These are phyloP conservation scores for Rhodinocichla rosea DNA, from an alignment of 2,113 vertebrate genomes.

Conservation along the genomic window DNA sequence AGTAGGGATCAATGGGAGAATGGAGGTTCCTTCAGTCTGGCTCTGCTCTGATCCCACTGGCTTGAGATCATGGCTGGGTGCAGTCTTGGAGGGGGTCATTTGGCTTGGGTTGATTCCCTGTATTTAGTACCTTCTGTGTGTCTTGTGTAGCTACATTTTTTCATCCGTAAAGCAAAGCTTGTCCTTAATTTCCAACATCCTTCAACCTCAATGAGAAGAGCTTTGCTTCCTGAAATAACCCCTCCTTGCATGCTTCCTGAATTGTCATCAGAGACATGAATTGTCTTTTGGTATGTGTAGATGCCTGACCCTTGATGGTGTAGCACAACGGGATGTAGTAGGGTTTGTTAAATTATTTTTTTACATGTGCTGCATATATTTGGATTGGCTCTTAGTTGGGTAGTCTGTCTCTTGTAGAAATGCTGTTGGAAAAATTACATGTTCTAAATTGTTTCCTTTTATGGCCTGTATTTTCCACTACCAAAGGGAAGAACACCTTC, in stretches of 20 bases:
- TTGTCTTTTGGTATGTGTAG: not conserved
- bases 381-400: not conserved
- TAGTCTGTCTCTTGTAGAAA: not conserved
- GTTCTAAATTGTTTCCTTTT: not conserved
- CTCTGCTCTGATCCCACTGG: not conserved
- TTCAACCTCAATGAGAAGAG: not conserved
- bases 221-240: not conserved
- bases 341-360: not conserved
- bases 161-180: not conserved
- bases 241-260: not conserved
- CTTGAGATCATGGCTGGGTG: not conserved
- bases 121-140: not conserved
- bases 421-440: not conserved
- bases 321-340: not conserved
- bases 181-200: not conserved
- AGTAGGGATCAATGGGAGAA: fast-evolving
- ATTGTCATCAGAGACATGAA: not conserved
- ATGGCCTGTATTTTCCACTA: not conserved
- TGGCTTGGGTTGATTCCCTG: not conserved
- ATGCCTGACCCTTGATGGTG: fast-evolving
- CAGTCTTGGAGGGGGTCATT: not conserved
- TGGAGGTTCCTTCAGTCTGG: not conserved
- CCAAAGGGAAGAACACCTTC: not conserved
- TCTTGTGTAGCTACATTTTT: not conserved
- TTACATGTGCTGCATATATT: not conserved